Conservation (phyloP, 2,888 invertebrate species). For the Orthosia gothica region DNA sequence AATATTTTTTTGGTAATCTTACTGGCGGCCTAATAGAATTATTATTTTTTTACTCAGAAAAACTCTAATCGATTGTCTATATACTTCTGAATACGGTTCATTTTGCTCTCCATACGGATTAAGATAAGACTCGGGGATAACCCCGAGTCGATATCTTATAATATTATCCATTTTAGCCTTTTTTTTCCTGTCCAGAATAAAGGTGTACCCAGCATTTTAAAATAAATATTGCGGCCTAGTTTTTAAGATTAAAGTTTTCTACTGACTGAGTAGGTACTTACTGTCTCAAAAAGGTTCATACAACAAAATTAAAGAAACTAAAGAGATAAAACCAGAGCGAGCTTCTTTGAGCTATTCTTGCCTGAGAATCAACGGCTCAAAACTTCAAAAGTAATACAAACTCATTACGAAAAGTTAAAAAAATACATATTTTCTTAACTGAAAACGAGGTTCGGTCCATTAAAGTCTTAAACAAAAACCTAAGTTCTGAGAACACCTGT, state of each 20-base stretch:
- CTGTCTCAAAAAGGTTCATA: neutral
- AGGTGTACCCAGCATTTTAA: no score
- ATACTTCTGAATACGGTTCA: no score
- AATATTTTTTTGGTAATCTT: no score
- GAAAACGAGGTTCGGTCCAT: neutral
- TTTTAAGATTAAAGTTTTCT: neutral
- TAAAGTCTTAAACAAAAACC: constrained; percentile 25
- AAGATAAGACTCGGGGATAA: neutral
- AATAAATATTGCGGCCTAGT: neutral
- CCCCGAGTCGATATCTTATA: neutral
- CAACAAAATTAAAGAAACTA: neutral
- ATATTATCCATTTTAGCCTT: no score
- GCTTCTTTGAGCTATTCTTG: neutral
- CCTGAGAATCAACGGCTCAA: neutral
- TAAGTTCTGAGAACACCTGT: constrained; percentile 45
- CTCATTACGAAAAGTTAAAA: neutral
- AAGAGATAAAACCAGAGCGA: neutral
- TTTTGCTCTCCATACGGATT: neutral
- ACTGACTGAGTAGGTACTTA: neutral
- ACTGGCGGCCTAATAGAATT: no score
- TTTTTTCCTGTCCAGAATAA: no score
- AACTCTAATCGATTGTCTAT: no score
- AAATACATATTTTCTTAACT: neutral
- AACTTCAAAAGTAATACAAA: neutral
- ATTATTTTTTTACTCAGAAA: no score